Evolutionary conservation across 2,888 invertebrate genomes (phyloP).

Genomic region (Dryobota labecula): DNA sequence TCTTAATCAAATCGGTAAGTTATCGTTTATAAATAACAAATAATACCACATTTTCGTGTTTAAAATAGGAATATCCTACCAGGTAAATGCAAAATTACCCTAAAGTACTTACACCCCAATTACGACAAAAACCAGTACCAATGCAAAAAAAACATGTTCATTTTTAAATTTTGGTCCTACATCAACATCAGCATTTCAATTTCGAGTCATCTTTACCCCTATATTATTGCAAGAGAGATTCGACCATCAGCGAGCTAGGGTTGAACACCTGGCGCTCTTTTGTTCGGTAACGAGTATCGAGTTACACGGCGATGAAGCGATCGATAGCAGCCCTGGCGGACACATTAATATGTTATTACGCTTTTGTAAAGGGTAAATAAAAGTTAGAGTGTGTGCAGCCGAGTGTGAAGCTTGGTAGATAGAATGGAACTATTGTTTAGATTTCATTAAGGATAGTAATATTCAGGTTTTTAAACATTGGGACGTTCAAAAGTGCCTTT

Average conservation of each 20-base stretch:
- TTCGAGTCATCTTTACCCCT: conserved; percentile 62
- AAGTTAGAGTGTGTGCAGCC: conserved; percentile 30
- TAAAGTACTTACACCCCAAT: neutral
- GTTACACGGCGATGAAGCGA: conserved; percentile 59
- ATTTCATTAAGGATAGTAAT: no score
- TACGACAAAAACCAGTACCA: conserved; percentile 24
- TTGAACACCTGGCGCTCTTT: conserved; percentile 67
- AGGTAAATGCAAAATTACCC: conserved; percentile 18
- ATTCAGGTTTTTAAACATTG: neutral
- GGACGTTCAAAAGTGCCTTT: neutral
- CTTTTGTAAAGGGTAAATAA: conserved; percentile 60
- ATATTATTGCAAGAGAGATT: conserved; percentile 63
- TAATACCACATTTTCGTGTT: no score
- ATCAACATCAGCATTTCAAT: conserved; percentile 66
- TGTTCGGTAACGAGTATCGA: conserved; percentile 67
- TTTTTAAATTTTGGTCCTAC: conserved; percentile 60
- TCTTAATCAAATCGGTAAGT: no score
- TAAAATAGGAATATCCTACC: neutral
- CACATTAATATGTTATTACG: conserved; percentile 66
- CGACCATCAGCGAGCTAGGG: conserved; percentile 61
- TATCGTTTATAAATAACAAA: no score
- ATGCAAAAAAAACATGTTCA: conserved; percentile 40
- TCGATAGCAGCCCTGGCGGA: conserved; percentile 63
- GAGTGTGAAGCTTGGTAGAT: conserved; percentile 8
- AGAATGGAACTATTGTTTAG: conserved; percentile 29